phyloP scores from a whole-genome alignment of 2,888 invertebrate species.

The Synanthedon myopaeformis region DNA sequence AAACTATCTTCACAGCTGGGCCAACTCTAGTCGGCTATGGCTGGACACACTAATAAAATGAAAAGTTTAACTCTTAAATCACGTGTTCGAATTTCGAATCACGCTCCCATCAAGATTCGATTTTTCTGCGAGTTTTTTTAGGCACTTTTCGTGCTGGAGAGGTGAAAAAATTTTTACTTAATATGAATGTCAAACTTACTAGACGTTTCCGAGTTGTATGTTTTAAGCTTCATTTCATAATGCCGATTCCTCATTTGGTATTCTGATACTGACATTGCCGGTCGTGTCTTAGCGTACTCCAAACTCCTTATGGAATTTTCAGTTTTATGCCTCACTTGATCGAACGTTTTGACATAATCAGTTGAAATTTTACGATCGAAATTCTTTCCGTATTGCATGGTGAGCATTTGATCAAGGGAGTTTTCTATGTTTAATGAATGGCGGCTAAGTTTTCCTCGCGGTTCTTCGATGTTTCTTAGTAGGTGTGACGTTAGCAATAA shows the following conservation, averaged over 20 bases:
- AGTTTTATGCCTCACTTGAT: constrained; percentile 24
- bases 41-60: too few relatives aligned
- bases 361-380: constrained; percentile 42
- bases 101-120: too few relatives aligned
- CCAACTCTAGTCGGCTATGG: too few relatives aligned
- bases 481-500: constrained; percentile 25
- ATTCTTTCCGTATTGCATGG: constrained; percentile 37
- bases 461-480: constrained; percentile 17
- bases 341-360: constrained; percentile 46
- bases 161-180: too few relatives aligned
- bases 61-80: too few relatives aligned
- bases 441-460: constrained; percentile 19
- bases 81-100: too few relatives aligned
- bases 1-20: too few relatives aligned
- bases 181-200: background rate
- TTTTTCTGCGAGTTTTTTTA: too few relatives aligned
- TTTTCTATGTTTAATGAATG: constrained; percentile 13
- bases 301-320: constrained; percentile 35
- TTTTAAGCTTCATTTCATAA: constrained; percentile 14
- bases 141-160: too few relatives aligned
- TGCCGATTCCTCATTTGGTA: constrained; percentile 38
- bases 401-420: constrained; percentile 29
- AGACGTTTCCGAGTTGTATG: background rate
- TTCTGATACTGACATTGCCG: constrained; percentile 32
- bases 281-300: constrained; percentile 40